These are phyloP conservation scores for Tipula lateralis DNA, from an alignment of 2,888 invertebrate species.

Conservation along the genomic window DNA sequence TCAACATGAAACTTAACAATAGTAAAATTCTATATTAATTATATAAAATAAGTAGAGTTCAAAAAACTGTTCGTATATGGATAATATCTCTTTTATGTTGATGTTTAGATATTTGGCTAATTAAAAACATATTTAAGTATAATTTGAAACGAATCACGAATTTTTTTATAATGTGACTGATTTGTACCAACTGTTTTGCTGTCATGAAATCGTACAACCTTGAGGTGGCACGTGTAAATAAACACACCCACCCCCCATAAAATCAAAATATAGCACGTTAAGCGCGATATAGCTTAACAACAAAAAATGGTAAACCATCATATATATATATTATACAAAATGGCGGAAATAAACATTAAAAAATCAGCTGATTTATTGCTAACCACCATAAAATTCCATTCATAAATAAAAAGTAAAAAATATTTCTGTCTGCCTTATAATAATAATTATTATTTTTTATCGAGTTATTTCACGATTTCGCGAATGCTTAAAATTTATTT, in stretches of 20 bases:
- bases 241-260: not conserved
- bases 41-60: too few relatives aligned
- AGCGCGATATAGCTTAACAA: not conserved
- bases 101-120: too few relatives aligned
- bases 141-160: too few relatives aligned
- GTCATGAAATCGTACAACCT: not conserved
- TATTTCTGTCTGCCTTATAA: not conserved
- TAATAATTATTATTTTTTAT: not conserved
- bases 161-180: too few relatives aligned
- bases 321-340: not conserved
- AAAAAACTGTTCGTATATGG: too few relatives aligned
- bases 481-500: not conserved
- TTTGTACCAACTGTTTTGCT: too few relatives aligned
- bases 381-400: not conserved
- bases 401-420: slow-evolving; percentile 3
- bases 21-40: too few relatives aligned
- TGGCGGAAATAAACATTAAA: not conserved
- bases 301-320: not conserved
- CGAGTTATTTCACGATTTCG: slow-evolving; percentile 5
- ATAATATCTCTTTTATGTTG: too few relatives aligned
- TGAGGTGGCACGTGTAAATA: not conserved
- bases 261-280: not conserved
- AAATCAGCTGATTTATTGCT: slow-evolving; percentile 6
- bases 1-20: too few relatives aligned
- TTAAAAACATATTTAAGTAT: too few relatives aligned